Evolutionary conservation across 2,888 invertebrate species (phyloP), one percentile per base, ranked within the genome.

Genomic region (Hypomecis atomaria): DNA sequence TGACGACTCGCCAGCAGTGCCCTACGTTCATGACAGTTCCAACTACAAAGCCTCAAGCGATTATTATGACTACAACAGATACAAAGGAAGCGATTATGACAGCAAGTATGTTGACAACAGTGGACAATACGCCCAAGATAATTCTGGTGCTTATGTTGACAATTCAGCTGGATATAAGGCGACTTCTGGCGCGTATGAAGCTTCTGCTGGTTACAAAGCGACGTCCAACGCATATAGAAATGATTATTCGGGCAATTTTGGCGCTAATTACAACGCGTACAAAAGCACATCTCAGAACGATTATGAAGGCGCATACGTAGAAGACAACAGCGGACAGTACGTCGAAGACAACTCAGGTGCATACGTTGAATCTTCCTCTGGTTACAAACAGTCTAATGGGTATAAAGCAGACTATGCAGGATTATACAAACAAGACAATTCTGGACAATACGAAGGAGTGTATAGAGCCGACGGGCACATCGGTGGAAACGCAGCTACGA

Each of bases 1-100:
- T 66, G 71, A 83, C n/a, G 85, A 80, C 38, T 82, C 89, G 0
- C 85, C 87, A 37, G 78, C 75, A 6, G 84, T 81, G n/a, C 88
- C 90, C 5, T 93, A 93, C 64, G 59, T 81, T 1, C 92, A 91
- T 55, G 78, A 83, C n/a, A 83, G 76, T 44, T 70, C 79, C 13
- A 79, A 74, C 38, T 89, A 89, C 66, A 87, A 86, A 73, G 81
- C 86, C 6, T 75, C 80, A 6, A 77, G 77, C 44, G 83, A 85
- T 59, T 82, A 83, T 63, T 81, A 84, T 43, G 85, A 88, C 47
- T 69, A 71, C 48, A 66, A 68, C 9, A 68, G 70, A 54, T 84
- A 85, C 68, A 78, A 79, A 10, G 85, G 79, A 8, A 73, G 61
- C 23, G 66, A 56, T 52, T 72, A 73, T 53, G 67, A 67, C 33